Conservation (phyloP, 2,888 invertebrate genomes). For the Diarsia brunnea region DNA sequence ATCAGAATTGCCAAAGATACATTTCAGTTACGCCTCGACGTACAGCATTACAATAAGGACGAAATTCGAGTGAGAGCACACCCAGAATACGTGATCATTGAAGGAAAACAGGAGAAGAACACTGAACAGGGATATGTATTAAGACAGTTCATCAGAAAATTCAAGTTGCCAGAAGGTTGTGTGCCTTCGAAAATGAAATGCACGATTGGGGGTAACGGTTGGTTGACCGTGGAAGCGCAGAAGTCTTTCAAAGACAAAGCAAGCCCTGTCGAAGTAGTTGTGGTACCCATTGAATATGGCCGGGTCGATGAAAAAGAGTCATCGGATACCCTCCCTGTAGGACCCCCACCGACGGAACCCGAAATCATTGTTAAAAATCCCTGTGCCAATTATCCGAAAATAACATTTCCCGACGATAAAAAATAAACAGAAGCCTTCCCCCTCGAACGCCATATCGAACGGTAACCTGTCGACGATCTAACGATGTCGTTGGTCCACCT, state of each 20-base stretch:
- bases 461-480: too few relatives aligned
- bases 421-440: neutral
- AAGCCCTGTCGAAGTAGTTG: constrained; percentile 71
- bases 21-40: constrained; percentile 82
- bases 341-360: neutral
- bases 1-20: constrained; percentile 79
- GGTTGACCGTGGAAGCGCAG: constrained; percentile 79
- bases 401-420: constrained; percentile 3
- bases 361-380: neutral
- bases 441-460: too few relatives aligned
- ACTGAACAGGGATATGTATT: constrained; percentile 76
- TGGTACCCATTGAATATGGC: constrained; percentile 70
- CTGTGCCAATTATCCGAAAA: constrained; percentile 30
- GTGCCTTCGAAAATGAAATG: constrained; percentile 75
- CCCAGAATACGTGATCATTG: constrained; percentile 80
- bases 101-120: constrained; percentile 84
- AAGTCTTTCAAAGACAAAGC: constrained; percentile 71
- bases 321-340: neutral
- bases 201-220: constrained; percentile 76
- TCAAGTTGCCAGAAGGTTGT: constrained; percentile 82
- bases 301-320: neutral
- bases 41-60: constrained; percentile 78
- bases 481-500: too few relatives aligned
- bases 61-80: constrained; percentile 83
- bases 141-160: constrained; percentile 81